Percentiles rank a stretch among this genome's conserved stretches.
These are phyloP conservation scores for Parapsyche elsis DNA, from an alignment of 1,140 invertebrate genomes.

Conservation along the genomic window DNA sequence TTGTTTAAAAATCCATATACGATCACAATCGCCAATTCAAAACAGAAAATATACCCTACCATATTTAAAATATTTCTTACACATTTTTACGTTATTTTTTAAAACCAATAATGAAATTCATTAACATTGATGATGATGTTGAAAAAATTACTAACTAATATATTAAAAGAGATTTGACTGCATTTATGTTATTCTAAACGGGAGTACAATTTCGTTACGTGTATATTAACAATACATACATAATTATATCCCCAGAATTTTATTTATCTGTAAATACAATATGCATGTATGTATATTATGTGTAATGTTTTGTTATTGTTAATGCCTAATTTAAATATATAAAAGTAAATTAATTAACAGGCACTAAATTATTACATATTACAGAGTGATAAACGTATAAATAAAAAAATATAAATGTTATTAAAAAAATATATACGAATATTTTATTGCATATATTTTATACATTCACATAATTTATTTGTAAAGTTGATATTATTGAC, in stretches of 20 bases:
- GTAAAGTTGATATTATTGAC: neutral
- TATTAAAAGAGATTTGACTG: conserved; percentile 45
- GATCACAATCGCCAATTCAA: too few relatives aligned
- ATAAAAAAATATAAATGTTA: conserved; percentile 1
- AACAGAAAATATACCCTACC: too few relatives aligned
- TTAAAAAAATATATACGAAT: neutral
- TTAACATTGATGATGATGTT: too few relatives aligned
- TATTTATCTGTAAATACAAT: neutral
- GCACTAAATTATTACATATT: neutral
- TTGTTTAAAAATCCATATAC: too few relatives aligned
- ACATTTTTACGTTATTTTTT: too few relatives aligned
- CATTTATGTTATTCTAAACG: conserved; percentile 44
- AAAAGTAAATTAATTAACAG: neutral
- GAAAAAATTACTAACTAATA: too few relatives aligned
- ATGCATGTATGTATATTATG: neutral
- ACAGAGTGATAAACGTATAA: neutral
- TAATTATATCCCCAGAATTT: neutral
- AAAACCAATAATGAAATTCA: too few relatives aligned
- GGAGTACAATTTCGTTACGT: neutral
- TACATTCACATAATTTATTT: conserved; percentile 3
- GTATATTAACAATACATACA: neutral
- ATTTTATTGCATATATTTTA: conserved; percentile 6
- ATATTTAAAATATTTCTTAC: too few relatives aligned
- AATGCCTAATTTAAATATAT: neutral
- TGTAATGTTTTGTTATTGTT: neutral